Evolutionary conservation across 2,888 invertebrate species (phyloP).

Genomic region (Lochmaea crataegi): DNA sequence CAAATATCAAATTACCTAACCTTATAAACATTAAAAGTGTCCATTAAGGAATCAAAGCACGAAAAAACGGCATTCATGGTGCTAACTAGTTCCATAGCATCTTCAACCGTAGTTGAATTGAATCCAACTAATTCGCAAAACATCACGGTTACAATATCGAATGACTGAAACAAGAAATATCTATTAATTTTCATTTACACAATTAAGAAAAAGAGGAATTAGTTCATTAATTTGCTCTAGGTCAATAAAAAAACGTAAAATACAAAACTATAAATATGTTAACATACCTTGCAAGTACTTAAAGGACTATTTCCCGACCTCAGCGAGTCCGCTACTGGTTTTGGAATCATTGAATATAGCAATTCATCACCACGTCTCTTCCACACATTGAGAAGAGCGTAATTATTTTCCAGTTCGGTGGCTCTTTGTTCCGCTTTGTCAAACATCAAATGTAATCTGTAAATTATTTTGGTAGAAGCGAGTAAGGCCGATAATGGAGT

Average conservation of each 20-base stretch:
- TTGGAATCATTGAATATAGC: slow-evolving; percentile 92
- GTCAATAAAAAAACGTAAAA: no score
- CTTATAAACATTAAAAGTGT: slow-evolving; percentile 89
- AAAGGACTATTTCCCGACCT: slow-evolving; percentile 80
- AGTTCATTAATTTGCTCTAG: no score
- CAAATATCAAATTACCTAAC: slow-evolving; percentile 62
- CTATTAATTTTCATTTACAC: no score
- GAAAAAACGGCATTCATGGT: slow-evolving; percentile 90
- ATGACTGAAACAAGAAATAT: slow-evolving; percentile 69
- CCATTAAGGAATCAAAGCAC: slow-evolving; percentile 85
- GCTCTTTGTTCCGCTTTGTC: slow-evolving; percentile 86
- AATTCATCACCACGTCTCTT: slow-evolving; percentile 87
- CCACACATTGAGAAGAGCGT: slow-evolving; percentile 84
- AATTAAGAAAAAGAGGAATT: no score
- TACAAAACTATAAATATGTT: not conserved
- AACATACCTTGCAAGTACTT: slow-evolving; percentile 80
- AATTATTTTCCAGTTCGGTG: slow-evolving; percentile 81
- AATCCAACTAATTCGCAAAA: slow-evolving; percentile 79
- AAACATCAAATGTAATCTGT: slow-evolving; percentile 80
- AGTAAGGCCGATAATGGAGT: not conserved
- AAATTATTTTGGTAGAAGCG: slow-evolving; percentile 32
- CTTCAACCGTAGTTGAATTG: slow-evolving; percentile 70
- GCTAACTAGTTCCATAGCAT: slow-evolving; percentile 82
- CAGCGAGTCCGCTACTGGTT: slow-evolving; percentile 84
- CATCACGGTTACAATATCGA: slow-evolving; percentile 81